A percentile compares a stretch with the other conserved stretches of the same genome.
phyloP scores from a whole-genome alignment of 2,113 vertebrate genomes.

The Microcebus murinus region DNA sequence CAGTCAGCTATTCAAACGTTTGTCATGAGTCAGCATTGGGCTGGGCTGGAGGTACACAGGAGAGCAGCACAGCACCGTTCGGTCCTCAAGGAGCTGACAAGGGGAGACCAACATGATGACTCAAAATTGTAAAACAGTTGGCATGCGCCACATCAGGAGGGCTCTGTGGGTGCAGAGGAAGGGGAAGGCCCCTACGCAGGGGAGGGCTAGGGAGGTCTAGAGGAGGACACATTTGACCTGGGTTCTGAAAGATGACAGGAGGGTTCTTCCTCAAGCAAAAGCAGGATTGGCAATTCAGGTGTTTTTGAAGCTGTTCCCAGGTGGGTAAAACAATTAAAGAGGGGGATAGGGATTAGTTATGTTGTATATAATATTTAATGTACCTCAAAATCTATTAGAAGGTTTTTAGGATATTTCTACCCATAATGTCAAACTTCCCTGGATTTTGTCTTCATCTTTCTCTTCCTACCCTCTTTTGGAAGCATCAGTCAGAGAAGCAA shows the following conservation, averaged over 20 bases:
- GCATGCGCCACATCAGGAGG: neutral
- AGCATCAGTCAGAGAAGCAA: neutral
- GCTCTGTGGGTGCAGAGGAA: too few relatives aligned
- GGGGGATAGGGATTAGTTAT: neutral
- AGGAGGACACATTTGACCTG: neutral
- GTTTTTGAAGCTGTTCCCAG: neutral
- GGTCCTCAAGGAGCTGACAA: neutral
- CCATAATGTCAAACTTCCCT: neutral
- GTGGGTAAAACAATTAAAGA: neutral
- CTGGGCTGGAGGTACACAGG: neutral
- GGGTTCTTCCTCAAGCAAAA: neutral
- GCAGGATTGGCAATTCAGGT: neutral
- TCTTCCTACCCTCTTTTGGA: neutral
- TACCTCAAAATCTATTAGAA: neutral
- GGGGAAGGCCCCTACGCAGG: too few relatives aligned
- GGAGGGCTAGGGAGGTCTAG: neutral
- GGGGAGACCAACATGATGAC: neutral
- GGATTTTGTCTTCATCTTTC: neutral
- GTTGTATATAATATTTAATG: neutral
- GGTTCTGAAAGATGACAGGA: neutral
- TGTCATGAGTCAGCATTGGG: neutral
- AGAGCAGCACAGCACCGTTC: neutral
- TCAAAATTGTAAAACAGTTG: neutral
- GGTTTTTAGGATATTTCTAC: neutral
- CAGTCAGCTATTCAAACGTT: too few relatives aligned